Conservation (phyloP, 2,113 vertebrate species). For the Verasper variegatus region DNA sequence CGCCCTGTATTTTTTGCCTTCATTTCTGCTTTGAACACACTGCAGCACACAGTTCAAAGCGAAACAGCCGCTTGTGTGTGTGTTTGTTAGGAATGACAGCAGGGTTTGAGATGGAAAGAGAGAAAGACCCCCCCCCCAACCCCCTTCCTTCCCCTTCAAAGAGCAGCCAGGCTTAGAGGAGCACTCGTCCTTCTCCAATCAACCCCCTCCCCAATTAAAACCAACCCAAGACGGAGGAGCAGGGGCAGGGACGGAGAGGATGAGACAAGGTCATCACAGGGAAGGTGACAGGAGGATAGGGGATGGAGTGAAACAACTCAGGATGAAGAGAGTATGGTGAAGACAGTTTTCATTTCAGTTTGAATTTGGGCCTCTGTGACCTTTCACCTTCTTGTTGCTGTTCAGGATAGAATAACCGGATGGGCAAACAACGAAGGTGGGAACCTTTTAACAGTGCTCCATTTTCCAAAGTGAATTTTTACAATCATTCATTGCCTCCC, state of each 20-base stretch:
- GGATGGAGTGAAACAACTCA: background rate
- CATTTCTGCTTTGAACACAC: slow-evolving; percentile 82
- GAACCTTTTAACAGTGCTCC: slow-evolving; percentile 19
- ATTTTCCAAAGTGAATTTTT: no score
- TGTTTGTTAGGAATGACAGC: slow-evolving; percentile 65
- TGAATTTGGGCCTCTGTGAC: slow-evolving; percentile 22
- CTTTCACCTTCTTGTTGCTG: slow-evolving; percentile 30
- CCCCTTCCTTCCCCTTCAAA: slow-evolving; percentile 72
- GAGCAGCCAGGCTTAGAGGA: slow-evolving; percentile 76
- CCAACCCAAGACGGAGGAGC: slow-evolving; percentile 63
- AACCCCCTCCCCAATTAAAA: slow-evolving; percentile 70
- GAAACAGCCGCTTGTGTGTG: slow-evolving; percentile 66
- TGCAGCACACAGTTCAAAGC: slow-evolving; percentile 82
- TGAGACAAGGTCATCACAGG: slow-evolving; percentile 53
- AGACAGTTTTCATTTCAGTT: slow-evolving; percentile 9
- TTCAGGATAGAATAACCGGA: slow-evolving; percentile 3
- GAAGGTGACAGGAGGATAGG: slow-evolving; percentile 14
- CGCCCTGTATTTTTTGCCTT: slow-evolving; percentile 72
- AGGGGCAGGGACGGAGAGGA: slow-evolving; percentile 14
- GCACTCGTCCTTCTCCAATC: slow-evolving; percentile 53
- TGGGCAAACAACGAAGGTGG: background rate
- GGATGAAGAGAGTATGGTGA: background rate
- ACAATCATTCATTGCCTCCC: background rate
- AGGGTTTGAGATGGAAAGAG: slow-evolving; percentile 62
- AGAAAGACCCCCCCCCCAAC: slow-evolving; percentile 39